A percentile compares a stretch with the other conserved stretches of the same genome.
Conservation (phyloP, 1,140 invertebrate species). For the Archivesica marissinica region DNA sequence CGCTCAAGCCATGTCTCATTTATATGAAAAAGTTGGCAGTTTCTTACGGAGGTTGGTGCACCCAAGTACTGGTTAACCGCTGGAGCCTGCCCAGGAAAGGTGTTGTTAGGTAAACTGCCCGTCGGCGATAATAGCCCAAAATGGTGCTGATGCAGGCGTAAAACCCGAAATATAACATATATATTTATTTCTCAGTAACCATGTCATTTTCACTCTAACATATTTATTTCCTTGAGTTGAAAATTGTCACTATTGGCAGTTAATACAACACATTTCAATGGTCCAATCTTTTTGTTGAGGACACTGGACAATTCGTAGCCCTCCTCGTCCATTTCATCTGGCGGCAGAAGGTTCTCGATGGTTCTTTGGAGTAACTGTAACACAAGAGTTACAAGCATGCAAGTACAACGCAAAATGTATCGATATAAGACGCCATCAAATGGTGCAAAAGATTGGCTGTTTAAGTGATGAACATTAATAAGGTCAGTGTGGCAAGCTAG, state of each 20-base stretch:
- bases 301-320: conserved; percentile 49
- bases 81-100: too few relatives aligned
- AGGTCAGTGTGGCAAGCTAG: not conserved
- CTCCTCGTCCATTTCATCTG: conserved; percentile 35
- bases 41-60: too few relatives aligned
- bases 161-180: too few relatives aligned
- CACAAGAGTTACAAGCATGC: not conserved
- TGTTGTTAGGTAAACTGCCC: too few relatives aligned
- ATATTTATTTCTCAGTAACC: too few relatives aligned
- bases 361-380: conserved; percentile 38
- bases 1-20: too few relatives aligned
- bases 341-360: conserved; percentile 33
- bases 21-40: too few relatives aligned
- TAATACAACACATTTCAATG: conserved; percentile 14
- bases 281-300: conserved; percentile 24
- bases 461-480: not conserved
- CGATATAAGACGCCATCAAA: too few relatives aligned
- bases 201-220: not conserved
- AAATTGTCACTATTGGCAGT: not conserved
- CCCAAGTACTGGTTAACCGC: too few relatives aligned
- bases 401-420: too few relatives aligned
- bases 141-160: too few relatives aligned
- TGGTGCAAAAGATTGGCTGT: not conserved
- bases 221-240: not conserved
- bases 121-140: too few relatives aligned